A percentile compares a stretch with the other conserved stretches of the same genome.
Conservation (phyloP, 1,140 invertebrate genomes). For the Akabosia matsudoensis region DNA sequence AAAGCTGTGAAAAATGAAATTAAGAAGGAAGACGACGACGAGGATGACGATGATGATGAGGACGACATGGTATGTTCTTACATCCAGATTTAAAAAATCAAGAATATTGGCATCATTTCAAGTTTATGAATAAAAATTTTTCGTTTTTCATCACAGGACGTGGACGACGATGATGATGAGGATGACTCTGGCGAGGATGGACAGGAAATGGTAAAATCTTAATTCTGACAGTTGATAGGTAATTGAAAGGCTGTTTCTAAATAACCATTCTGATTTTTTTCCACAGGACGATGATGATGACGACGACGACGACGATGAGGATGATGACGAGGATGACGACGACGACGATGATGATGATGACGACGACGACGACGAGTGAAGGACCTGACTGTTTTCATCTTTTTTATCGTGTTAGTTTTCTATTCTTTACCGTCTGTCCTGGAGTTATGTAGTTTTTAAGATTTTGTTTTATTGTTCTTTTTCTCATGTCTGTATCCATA, state of each 20-base stretch:
- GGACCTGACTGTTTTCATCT: slow-evolving; percentile 2
- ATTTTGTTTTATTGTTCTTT: too few species aligned
- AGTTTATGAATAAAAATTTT: slow-evolving; percentile 3
- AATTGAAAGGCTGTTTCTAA: too few species aligned
- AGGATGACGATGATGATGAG: slow-evolving; percentile 31
- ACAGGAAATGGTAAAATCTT: slow-evolving; percentile 13
- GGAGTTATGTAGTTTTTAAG: too few species aligned
- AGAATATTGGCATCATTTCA: too few species aligned
- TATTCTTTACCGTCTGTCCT: too few species aligned
- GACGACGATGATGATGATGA: slow-evolving; percentile 31
- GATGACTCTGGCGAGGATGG: background rate
- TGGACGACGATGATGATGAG: slow-evolving; percentile 25
- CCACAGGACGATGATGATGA: background rate
- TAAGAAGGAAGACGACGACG: slow-evolving; percentile 24
- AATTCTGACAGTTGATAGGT: too few species aligned
- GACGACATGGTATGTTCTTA: slow-evolving; percentile 22
- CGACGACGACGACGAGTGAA: slow-evolving; percentile 31
- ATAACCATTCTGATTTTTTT: background rate
- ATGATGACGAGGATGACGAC: slow-evolving; percentile 16
- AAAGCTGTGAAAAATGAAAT: background rate
- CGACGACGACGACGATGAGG: slow-evolving; percentile 36
- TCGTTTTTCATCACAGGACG: slow-evolving; percentile 25
- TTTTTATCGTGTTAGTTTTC: background rate
- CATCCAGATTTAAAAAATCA: background rate
- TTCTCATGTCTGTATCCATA: too few species aligned